Conservation (phyloP, 2,888 invertebrate genomes). For the Spialia ferax region DNA sequence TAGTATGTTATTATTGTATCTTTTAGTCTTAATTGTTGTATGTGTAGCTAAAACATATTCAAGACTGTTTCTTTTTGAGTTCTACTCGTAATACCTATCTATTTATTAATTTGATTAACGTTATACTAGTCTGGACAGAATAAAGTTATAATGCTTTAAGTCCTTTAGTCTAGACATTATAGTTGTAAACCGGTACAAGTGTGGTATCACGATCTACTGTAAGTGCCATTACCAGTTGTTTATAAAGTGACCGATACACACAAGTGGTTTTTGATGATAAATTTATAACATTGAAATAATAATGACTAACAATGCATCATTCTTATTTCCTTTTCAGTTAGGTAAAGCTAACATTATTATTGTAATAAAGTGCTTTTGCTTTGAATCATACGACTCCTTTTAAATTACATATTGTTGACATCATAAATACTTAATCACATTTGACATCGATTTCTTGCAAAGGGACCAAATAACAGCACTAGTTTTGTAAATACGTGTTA, state of each 20-base stretch:
- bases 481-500: not conserved
- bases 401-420: not conserved
- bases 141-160: conserved; percentile 45
- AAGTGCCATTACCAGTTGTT: conserved; percentile 41
- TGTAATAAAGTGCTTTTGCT: conserved; percentile 11
- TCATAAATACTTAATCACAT: not conserved
- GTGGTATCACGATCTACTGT: conserved; percentile 33
- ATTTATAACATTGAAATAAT: conserved; percentile 19
- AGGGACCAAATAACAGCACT: not conserved
- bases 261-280: conserved; percentile 34
- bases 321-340: conserved; percentile 12
- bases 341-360: not conserved
- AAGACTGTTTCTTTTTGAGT: conserved; percentile 38
- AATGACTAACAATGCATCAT: conserved; percentile 21
- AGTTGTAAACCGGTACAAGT: conserved; percentile 34
- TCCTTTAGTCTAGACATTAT: conserved; percentile 51
- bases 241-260: conserved; percentile 29
- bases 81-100: conserved; percentile 33
- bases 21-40: conserved; percentile 26
- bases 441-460: not conserved
- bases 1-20: conserved; percentile 30
- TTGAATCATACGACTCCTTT: not conserved
- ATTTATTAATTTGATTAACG: conserved; percentile 41
- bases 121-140: conserved; percentile 40
- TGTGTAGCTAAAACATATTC: conserved; percentile 32